These are phyloP conservation scores for Augochlorella aurata DNA, from an alignment of 2,888 invertebrate species.

Conservation along the genomic window DNA sequence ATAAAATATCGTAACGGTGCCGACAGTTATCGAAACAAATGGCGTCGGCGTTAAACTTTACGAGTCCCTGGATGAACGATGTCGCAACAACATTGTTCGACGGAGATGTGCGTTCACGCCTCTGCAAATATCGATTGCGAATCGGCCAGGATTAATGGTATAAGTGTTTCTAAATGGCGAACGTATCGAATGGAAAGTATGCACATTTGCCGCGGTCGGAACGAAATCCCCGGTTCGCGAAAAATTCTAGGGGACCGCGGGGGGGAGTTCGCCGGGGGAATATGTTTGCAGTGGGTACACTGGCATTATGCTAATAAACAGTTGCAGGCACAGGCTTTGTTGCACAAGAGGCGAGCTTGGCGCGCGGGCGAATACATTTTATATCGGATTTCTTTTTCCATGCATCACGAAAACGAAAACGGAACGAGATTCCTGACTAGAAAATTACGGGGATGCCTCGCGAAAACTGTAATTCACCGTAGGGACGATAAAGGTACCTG, in stretches of 20 bases:
- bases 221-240: not conserved
- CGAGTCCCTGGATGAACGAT: not conserved
- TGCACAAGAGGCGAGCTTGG: not conserved
- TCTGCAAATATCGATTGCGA: slow-evolving; percentile 5
- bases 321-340: not conserved
- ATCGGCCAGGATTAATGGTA: slow-evolving; percentile 4
- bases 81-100: slow-evolving; percentile 3
- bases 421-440: not conserved
- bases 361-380: not conserved
- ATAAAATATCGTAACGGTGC: not conserved
- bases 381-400: not conserved
- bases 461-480: not conserved
- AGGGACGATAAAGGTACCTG: not conserved
- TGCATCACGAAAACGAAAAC: not conserved
- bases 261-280: not conserved
- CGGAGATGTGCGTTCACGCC: slow-evolving; percentile 11
- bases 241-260: not conserved
- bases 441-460: not conserved
- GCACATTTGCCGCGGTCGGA: not conserved
- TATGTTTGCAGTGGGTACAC: slow-evolving; percentile 9
- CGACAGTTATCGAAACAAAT: slow-evolving; percentile 7
- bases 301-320: slow-evolving; percentile 9
- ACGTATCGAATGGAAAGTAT: slow-evolving; percentile 1
- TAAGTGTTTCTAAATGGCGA: slow-evolving; percentile 8
- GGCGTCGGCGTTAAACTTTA: not conserved